A percentile compares a stretch with the other conserved stretches of the same genome.
Evolutionary conservation across 2,113 vertebrate genomes (phyloP).

Genomic region (Anguilla rostrata): DNA sequence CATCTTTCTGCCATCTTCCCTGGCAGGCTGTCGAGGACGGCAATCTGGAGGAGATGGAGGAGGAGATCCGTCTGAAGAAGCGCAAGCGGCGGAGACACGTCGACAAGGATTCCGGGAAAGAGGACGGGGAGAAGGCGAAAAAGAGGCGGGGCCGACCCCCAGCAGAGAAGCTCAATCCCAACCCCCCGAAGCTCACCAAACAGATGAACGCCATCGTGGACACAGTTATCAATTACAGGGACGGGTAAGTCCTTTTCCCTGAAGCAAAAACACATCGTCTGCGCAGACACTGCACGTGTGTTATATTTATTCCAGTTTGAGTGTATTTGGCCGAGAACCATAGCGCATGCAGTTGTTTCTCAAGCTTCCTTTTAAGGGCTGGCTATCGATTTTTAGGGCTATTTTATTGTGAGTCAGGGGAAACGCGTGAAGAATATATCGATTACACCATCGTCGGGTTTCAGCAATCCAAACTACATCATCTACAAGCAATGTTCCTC

Average conservation of each 20-base stretch:
- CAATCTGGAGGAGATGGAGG: conserved; percentile 98
- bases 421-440: not conserved
- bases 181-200: conserved; percentile 91
- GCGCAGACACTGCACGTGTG: not conserved
- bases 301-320: not conserved
- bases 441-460: not conserved
- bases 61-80: conserved; percentile 95
- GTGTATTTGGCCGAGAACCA: not conserved
- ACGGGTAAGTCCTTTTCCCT: conserved; percentile 70
- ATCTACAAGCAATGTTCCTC: not conserved
- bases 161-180: conserved; percentile 91
- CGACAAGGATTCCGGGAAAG: conserved; percentile 85
- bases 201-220: conserved; percentile 96
- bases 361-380: not conserved
- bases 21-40: conserved; percentile 93
- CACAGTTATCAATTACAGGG: conserved; percentile 97
- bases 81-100: conserved; percentile 88
- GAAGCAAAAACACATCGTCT: not conserved
- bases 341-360: not conserved
- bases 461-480: not conserved
- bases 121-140: conserved; percentile 85
- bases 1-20: not conserved
- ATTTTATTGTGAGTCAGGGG: not conserved
- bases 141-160: conserved; percentile 93
- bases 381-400: not conserved